phyloP scores from a whole-genome alignment of 1,140 invertebrate genomes.

The Mizuhopecten yessoensis region DNA sequence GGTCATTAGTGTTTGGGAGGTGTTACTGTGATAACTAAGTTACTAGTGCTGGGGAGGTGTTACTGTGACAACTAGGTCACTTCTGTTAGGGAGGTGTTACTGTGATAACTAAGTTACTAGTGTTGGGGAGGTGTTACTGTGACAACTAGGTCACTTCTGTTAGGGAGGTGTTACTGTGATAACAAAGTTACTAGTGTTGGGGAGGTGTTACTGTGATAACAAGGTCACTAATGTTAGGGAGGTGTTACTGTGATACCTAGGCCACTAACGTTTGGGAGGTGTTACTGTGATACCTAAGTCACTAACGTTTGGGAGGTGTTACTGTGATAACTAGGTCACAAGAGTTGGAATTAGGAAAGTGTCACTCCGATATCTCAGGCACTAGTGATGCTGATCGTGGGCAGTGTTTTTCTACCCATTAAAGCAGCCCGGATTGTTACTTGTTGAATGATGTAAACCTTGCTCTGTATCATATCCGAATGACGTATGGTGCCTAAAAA shows the following conservation, averaged over 20 bases:
- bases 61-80: no score
- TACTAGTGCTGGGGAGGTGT: no score
- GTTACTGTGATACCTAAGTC: not conserved
- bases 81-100: not conserved
- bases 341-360: no score
- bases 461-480: no score
- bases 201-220: not conserved
- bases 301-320: no score
- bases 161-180: not conserved
- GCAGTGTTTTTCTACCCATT: no score
- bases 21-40: not conserved
- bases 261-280: not conserved
- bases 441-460: no score
- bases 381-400: no score
- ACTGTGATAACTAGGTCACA: no score
- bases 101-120: not conserved
- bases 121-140: not conserved
- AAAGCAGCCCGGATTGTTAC: no score
- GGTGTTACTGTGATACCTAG: not conserved
- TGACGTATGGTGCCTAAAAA: no score
- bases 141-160: not conserved
- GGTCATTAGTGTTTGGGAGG: not conserved
- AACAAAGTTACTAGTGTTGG: not conserved
- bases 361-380: no score
- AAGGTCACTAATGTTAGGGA: not conserved